Base-by-base conservation (phyloP, 2,888 invertebrate genomes). In the Lasius fuliginosus region DNA sequence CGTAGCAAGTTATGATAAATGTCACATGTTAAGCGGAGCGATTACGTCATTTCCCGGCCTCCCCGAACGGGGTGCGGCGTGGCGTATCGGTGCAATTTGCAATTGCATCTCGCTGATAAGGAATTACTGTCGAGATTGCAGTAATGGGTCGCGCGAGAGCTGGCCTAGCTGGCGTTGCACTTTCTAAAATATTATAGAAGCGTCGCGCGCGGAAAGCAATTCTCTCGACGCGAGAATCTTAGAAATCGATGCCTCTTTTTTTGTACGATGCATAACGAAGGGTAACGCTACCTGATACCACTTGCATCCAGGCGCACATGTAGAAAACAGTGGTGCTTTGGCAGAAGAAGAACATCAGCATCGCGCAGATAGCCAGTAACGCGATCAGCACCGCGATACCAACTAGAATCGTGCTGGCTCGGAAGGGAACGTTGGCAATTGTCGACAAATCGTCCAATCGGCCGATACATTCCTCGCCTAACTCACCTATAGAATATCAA, bases 281-380 rank as follows among this genome's bases (percentile, higher is more conserved):
- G 46, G 18, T 64, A 60, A 85, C 36, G 36, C 97, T 95, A 99
- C 99, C 99, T 94, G 99, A 98, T 90, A 99, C 96, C n/a, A 99
- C 96, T 95, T 99, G 99, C 96, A 99, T 96, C 98, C 98, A 99
- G 68, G 98, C 99, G 94, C 99, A 99, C 86, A 99, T 97, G 94
- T 98, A 97, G 95, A 98, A 99, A 74, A 99, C 99, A 75, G 97
- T 97, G 68, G 98, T 98, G 18, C 99, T 98, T 94, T 98, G 98
- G 95, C 99, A 97, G 95, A 99, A 98, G 95, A 99, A 97, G 96
- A 99, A 99, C 92, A 99, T 96, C 89, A 99, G 96, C 96, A 99
- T 97, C 89, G 97, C 97, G 95, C 97, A 97, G 92, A 99, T 98
- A 77, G 98, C 98, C 92, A 99, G 95, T 90, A 99, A 96, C 87